Conservation (phyloP, 2,797 vertebrate genomes). For the Hipposideros larvatus region DNA sequence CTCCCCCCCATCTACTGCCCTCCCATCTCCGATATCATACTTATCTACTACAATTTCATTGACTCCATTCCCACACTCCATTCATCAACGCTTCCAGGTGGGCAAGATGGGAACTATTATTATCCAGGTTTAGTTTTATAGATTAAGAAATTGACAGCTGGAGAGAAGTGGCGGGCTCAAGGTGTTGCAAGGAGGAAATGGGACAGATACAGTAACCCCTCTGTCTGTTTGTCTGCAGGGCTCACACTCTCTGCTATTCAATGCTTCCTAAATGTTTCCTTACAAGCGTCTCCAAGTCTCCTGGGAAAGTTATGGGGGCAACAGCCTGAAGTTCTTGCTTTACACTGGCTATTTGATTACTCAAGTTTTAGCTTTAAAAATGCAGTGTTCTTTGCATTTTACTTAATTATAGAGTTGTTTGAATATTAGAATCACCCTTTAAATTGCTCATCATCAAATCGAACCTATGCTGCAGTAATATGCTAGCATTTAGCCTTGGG, state of each 20-base stretch:
- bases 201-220: background rate
- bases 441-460: background rate
- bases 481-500: background rate
- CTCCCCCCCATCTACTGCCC: too few relatives aligned
- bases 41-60: too few relatives aligned
- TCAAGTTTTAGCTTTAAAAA: background rate
- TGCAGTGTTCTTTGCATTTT: background rate
- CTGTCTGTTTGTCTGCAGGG: background rate
- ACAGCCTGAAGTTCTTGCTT: background rate
- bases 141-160: background rate
- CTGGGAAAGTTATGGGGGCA: background rate
- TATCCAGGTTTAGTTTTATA: background rate
- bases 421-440: background rate
- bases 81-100: background rate
- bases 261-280: background rate
- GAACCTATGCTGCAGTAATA: background rate
- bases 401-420: background rate
- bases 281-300: background rate
- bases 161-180: background rate
- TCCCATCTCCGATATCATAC: too few relatives aligned
- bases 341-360: background rate
- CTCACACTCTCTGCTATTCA: accelerated
- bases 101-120: background rate
- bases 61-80: too few relatives aligned
- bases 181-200: background rate